Conservation (phyloP, 1,140 invertebrate species). For the Drosophila subobscura region DNA sequence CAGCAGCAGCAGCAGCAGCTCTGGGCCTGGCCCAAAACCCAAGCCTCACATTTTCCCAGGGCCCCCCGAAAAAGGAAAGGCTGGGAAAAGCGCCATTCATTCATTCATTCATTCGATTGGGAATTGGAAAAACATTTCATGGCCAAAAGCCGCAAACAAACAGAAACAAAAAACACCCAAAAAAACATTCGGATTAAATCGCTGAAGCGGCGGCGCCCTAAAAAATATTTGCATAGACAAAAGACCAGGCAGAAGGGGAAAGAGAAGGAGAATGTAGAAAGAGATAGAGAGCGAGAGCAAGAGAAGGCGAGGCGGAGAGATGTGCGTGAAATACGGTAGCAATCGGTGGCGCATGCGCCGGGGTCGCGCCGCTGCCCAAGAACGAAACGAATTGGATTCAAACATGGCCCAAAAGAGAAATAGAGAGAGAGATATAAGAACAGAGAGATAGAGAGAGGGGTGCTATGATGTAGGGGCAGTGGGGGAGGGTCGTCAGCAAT, state of each 20-base stretch:
- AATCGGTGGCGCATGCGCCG: constrained; percentile 70
- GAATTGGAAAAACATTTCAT: constrained; percentile 38
- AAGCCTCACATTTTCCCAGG: constrained; percentile 40
- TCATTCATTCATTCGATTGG: constrained; percentile 4
- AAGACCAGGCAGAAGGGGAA: constrained; percentile 18
- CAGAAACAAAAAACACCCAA: neutral
- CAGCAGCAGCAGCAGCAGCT: neutral
- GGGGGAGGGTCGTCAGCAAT: no score
- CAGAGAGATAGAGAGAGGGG: neutral
- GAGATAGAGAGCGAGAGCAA: constrained; percentile 13
- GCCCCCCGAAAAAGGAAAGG: constrained; percentile 17
- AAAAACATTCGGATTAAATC: constrained; percentile 35
- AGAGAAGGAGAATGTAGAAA: constrained; percentile 33
- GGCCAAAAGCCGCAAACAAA: constrained; percentile 19
- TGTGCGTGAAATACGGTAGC: constrained; percentile 49
- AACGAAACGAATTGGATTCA: constrained; percentile 53
- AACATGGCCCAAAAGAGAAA: constrained; percentile 2
- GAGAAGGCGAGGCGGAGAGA: neutral
- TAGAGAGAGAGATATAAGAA: neutral
- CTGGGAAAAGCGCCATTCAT: constrained; percentile 18
- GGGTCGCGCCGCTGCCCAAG: constrained; percentile 15
- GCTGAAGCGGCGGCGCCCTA: constrained; percentile 38
- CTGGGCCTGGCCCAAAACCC: no score
- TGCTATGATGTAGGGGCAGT: no score
- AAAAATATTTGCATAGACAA: constrained; percentile 55